Evolutionary conservation across 2,888 invertebrate genomes (phyloP).

Genomic region (Agrilus cyanescens): DNA sequence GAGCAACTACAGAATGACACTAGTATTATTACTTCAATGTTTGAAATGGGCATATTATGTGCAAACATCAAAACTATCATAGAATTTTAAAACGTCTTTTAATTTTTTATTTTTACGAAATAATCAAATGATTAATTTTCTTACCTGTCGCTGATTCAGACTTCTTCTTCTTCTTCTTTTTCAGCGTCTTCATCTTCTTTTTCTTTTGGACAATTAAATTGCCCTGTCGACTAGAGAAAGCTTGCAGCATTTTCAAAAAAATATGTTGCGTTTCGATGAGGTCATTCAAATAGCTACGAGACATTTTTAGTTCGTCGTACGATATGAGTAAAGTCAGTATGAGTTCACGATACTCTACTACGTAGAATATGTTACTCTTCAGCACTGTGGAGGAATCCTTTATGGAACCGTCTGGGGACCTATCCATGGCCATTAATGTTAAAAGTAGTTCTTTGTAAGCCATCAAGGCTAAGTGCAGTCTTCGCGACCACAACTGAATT

Average conservation of each 20-base stretch:
- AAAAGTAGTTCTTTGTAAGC: constrained; percentile 73
- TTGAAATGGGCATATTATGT: no score
- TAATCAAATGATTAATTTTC: no score
- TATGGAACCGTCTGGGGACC: constrained; percentile 54
- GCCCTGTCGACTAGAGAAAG: constrained; percentile 49
- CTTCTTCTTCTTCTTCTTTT: constrained; percentile 28
- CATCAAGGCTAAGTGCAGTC: constrained; percentile 75
- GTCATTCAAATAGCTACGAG: constrained; percentile 73
- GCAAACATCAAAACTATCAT: no score
- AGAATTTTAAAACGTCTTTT: no score
- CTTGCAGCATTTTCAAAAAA: constrained; percentile 82
- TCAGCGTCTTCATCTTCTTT: constrained; percentile 38
- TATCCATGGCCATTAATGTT: constrained; percentile 74
- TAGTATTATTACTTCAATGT: no score
- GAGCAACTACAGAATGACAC: no score
- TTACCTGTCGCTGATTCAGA: no score
- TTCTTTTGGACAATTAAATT: constrained; percentile 57
- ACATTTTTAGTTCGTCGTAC: constrained; percentile 78
- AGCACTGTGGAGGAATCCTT: constrained; percentile 73
- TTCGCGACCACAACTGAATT: constrained; percentile 66
- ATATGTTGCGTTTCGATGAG: constrained; percentile 81
- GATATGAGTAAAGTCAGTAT: constrained; percentile 66
- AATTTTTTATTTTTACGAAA: no score
- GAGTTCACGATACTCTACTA: constrained; percentile 87
- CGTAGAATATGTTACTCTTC: constrained; percentile 86